phyloP scores from a whole-genome alignment of 2,113 vertebrate genomes.

The Ammodytes dubius region DNA sequence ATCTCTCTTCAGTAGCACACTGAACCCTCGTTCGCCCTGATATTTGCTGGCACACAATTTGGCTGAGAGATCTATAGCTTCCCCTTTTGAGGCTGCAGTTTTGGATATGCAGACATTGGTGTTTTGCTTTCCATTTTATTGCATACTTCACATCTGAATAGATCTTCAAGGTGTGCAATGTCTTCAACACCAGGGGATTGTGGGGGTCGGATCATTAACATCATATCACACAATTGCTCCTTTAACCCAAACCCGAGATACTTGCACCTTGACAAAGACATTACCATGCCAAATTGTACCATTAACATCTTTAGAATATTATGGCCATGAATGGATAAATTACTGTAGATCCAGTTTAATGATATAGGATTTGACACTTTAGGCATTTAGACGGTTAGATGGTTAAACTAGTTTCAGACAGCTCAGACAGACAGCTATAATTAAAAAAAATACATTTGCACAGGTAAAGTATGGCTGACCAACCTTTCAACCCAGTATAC shows the following conservation, averaged over 20 bases:
- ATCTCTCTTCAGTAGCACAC: not conserved
- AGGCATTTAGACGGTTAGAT: too few species aligned
- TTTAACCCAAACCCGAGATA: not conserved
- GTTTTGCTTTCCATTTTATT: not conserved
- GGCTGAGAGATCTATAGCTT: not conserved
- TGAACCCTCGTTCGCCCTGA: constrained; percentile 1
- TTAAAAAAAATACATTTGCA: not conserved
- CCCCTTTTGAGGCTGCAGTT: not conserved
- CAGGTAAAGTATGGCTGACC: not conserved
- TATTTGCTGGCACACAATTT: constrained; percentile 5
- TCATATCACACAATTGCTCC: not conserved
- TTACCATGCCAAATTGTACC: not conserved
- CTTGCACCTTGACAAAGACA: not conserved
- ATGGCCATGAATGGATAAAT: not conserved
- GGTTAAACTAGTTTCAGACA: too few species aligned
- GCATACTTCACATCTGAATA: not conserved
- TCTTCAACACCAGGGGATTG: not conserved
- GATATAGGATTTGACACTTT: not conserved
- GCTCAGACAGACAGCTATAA: too few species aligned
- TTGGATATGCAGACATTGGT: not conserved
- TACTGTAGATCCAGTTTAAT: constrained; percentile 13
- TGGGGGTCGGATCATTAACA: not conserved
- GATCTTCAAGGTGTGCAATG: not conserved
- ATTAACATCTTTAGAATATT: not conserved
- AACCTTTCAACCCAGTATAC: not conserved